Percentiles rank a stretch among this genome's conserved stretches.
These are phyloP conservation scores for Xestia rhomboidea DNA, from an alignment of 2,888 invertebrate species.

Conservation along the genomic window DNA sequence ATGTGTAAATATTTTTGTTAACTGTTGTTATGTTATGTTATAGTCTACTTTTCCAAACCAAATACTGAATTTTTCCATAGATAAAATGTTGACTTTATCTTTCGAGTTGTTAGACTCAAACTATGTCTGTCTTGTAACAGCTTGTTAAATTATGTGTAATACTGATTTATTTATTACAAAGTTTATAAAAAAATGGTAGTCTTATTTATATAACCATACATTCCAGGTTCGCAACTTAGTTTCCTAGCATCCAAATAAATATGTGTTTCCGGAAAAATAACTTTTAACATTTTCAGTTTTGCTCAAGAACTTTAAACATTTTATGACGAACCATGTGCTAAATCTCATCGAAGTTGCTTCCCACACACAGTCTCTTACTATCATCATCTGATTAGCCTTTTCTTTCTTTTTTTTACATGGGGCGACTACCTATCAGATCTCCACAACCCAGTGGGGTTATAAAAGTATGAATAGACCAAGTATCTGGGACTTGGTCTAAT, in stretches of 20 bases:
- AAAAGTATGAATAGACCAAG: too few relatives aligned
- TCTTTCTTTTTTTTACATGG: not conserved
- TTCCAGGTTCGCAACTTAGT: not conserved
- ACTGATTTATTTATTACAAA: not conserved
- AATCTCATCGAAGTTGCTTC: not conserved
- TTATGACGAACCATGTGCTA: not conserved
- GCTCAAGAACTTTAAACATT: not conserved
- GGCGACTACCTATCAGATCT: not conserved
- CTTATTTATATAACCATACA: slow-evolving; percentile 1
- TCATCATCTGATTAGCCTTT: not conserved
- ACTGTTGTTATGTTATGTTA: not conserved
- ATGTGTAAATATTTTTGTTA: not conserved
- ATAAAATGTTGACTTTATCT: not conserved
- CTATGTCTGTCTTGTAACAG: not conserved
- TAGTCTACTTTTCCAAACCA: not conserved
- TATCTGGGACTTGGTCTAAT: too few relatives aligned
- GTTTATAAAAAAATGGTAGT: not conserved
- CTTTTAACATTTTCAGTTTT: not conserved
- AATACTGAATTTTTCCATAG: not conserved
- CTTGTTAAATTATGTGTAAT: slow-evolving; percentile 3
- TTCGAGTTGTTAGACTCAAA: not conserved
- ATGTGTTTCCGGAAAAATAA: not conserved
- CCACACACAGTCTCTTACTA: not conserved
- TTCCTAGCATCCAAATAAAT: not conserved
- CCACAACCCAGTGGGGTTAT: not conserved